Percentiles rank a stretch among this genome's conserved stretches.
These are phyloP conservation scores for Epirrhoe tristata DNA, from an alignment of 2,888 invertebrate genomes.

Conservation along the genomic window DNA sequence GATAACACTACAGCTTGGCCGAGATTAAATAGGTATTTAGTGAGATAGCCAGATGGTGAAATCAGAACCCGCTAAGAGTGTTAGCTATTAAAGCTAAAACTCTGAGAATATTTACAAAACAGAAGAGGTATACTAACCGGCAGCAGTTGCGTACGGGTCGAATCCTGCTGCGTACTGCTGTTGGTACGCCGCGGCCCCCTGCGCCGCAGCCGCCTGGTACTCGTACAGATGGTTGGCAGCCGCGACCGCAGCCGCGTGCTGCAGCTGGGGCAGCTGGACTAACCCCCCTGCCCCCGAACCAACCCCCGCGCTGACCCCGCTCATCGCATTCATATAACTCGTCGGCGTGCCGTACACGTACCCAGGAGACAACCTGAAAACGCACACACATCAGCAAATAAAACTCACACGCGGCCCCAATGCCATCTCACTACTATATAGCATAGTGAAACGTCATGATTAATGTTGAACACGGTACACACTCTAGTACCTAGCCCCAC, in stretches of 20 bases:
- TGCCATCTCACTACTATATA: constrained; percentile 36
- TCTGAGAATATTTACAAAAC: too few species aligned
- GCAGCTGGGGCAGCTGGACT: constrained; percentile 89
- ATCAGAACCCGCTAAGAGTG: too few species aligned
- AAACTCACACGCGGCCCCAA: constrained; percentile 22
- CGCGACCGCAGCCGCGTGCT: constrained; percentile 91
- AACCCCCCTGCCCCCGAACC: constrained; percentile 88
- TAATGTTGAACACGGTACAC: constrained; percentile 60
- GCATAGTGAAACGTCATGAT: constrained; percentile 33
- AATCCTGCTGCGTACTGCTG: constrained; percentile 91
- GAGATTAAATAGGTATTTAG: too few species aligned
- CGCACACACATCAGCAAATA: constrained; percentile 44
- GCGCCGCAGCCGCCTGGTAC: constrained; percentile 91
- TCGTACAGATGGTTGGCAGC: constrained; percentile 94
- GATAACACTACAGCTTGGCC: too few species aligned
- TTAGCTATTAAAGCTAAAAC: too few species aligned
- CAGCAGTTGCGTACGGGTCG: constrained; percentile 90
- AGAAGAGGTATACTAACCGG: constrained; percentile 78
- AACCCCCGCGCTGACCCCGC: constrained; percentile 80
- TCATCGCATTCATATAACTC: constrained; percentile 91
- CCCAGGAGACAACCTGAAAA: constrained; percentile 83
- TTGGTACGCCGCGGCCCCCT: constrained; percentile 89
- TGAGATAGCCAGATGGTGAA: too few species aligned
- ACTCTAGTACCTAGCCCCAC: constrained; percentile 80
- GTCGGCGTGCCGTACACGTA: constrained; percentile 92